These are phyloP conservation scores for Malurus splendens DNA, from an alignment of 2,797 vertebrate species.

Conservation along the genomic window DNA sequence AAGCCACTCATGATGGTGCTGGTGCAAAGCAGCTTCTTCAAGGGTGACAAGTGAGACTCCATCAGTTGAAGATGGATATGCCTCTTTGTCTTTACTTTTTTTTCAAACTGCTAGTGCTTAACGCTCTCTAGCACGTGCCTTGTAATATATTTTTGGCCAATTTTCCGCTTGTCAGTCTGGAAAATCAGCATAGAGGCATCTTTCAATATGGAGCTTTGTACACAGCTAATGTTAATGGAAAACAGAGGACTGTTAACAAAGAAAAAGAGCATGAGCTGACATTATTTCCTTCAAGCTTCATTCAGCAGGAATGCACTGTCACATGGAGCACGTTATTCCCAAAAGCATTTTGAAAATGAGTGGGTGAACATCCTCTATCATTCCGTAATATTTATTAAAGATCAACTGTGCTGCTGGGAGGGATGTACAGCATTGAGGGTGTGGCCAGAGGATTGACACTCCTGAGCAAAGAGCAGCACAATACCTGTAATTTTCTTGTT, in stretches of 20 bases:
- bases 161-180: slow-evolving; percentile 35
- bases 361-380: background rate
- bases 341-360: background rate
- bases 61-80: background rate
- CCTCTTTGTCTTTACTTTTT: background rate
- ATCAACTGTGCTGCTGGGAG: background rate
- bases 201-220: slow-evolving; percentile 25
- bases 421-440: background rate
- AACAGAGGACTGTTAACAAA: slow-evolving; percentile 1
- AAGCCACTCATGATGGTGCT: background rate
- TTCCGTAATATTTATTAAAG: background rate
- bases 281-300: slow-evolving; percentile 31
- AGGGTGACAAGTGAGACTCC: background rate
- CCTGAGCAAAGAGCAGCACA: background rate
- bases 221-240: slow-evolving; percentile 5
- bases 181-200: slow-evolving; percentile 32
- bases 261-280: slow-evolving; percentile 7
- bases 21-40: background rate
- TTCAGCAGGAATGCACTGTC: slow-evolving; percentile 16
- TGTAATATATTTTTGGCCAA: slow-evolving; percentile 22
- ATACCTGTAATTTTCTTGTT: background rate
- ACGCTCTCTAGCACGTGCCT: background rate
- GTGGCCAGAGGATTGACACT: background rate
- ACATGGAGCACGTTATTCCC: slow-evolving; percentile 12
- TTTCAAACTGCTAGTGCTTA: slow-evolving; percentile 16